A percentile compares a stretch with the other conserved stretches of the same genome.
Evolutionary conservation across 2,888 invertebrate species (phyloP).

Genomic region (Germaria angustata): DNA sequence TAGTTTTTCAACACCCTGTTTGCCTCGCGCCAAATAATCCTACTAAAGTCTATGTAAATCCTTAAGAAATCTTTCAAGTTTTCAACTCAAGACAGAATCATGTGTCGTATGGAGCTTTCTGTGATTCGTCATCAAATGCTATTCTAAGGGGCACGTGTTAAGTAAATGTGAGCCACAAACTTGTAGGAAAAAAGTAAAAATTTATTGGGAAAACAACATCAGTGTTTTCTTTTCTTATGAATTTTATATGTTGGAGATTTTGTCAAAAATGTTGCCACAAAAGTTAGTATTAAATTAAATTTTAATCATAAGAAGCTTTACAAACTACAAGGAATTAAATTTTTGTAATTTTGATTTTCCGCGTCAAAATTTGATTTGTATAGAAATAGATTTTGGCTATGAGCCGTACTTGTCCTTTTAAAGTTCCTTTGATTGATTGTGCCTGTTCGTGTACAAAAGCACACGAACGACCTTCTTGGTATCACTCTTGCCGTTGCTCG

Average conservation of each 20-base stretch:
- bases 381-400: no score
- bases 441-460: no score
- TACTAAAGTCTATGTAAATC: slow-evolving; percentile 20
- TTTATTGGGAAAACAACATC: background rate
- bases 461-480: no score
- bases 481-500: no score
- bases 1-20: background rate
- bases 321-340: background rate
- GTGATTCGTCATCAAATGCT: background rate
- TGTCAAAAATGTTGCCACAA: background rate
- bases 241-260: no score
- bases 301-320: background rate
- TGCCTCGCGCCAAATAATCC: background rate
- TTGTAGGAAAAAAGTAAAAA: background rate
- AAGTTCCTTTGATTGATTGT: no score
- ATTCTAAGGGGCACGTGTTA: slow-evolving; percentile 8
- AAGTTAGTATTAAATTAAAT: background rate
- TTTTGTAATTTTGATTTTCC: no score
- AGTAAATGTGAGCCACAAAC: background rate
- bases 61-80: slow-evolving; percentile 16
- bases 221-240: no score
- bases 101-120: background rate
- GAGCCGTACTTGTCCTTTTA: no score
- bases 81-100: background rate
- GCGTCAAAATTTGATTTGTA: no score